A percentile compares a stretch with the other conserved stretches of the same genome.
phyloP scores from a whole-genome alignment of 2,113 vertebrate species.

The Erythrolamprus reginae region DNA sequence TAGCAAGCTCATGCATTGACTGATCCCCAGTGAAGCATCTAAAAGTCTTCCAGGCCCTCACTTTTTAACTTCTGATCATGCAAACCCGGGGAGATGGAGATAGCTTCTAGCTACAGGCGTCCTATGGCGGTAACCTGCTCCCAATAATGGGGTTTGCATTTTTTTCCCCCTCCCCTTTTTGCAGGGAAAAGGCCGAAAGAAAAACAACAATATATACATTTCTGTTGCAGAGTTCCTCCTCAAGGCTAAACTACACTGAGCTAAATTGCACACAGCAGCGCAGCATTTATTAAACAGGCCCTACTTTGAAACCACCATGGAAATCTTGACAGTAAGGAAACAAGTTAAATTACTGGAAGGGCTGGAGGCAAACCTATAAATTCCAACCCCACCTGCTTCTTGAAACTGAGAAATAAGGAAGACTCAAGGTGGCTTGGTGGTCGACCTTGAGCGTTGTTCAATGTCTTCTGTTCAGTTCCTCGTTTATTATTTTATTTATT shows the following conservation, averaged over 20 bases:
- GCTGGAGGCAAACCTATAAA: not conserved
- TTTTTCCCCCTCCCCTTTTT: not conserved
- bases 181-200: not conserved
- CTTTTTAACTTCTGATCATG: not conserved
- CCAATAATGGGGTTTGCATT: not conserved
- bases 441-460: not conserved
- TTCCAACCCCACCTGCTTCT: conserved; percentile 16
- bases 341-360: not conserved
- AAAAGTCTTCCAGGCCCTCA: not conserved
- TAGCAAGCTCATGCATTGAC: not conserved
- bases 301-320: not conserved
- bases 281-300: too few relatives aligned
- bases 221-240: not conserved
- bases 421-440: not conserved
- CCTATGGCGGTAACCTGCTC: not conserved
- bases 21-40: not conserved
- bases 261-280: not conserved
- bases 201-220: not conserved
- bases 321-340: not conserved
- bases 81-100: not conserved
- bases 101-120: not conserved
- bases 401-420: conserved; percentile 7
- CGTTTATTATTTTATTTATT: too few relatives aligned
- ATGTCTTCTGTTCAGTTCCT: conserved; percentile 5
- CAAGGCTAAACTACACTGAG: not conserved